These are phyloP conservation scores for Reticulitermes speratus DNA, from an alignment of 1,140 invertebrate genomes.

Conservation along the genomic window DNA sequence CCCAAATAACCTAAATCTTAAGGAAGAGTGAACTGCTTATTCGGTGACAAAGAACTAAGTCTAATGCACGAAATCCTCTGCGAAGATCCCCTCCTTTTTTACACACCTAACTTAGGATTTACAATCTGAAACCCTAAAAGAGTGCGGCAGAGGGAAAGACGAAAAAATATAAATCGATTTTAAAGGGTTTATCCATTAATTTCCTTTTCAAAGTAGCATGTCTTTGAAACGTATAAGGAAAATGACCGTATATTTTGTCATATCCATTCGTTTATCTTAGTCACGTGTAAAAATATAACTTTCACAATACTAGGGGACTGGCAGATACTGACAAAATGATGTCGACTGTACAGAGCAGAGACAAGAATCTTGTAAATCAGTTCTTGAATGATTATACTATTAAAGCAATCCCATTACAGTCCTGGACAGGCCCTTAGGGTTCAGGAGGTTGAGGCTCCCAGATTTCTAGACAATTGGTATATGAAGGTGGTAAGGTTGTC, in stretches of 20 bases:
- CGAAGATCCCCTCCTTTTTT: background rate
- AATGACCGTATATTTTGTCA: background rate
- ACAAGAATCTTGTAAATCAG: background rate
- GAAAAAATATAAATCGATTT: background rate
- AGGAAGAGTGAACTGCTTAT: background rate
- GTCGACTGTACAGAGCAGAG: background rate
- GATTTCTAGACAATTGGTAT: no score
- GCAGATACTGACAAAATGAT: background rate
- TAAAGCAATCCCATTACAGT: no score
- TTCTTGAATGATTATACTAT: background rate
- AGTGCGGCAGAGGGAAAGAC: background rate
- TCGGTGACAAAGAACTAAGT: slow-evolving; percentile 8
- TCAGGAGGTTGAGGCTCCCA: no score
- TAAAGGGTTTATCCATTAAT: slow-evolving; percentile 13
- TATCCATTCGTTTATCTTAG: background rate
- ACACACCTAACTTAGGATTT: background rate
- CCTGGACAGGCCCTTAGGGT: no score
- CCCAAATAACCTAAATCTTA: slow-evolving; percentile 3
- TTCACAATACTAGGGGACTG: background rate
- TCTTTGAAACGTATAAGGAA: background rate
- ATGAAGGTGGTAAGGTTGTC: no score
- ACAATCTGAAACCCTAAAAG: background rate
- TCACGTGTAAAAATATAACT: background rate
- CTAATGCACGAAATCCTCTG: background rate
- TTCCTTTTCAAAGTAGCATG: background rate